Conservation (phyloP, 2,888 invertebrate genomes). For the Rosalia funebris region DNA sequence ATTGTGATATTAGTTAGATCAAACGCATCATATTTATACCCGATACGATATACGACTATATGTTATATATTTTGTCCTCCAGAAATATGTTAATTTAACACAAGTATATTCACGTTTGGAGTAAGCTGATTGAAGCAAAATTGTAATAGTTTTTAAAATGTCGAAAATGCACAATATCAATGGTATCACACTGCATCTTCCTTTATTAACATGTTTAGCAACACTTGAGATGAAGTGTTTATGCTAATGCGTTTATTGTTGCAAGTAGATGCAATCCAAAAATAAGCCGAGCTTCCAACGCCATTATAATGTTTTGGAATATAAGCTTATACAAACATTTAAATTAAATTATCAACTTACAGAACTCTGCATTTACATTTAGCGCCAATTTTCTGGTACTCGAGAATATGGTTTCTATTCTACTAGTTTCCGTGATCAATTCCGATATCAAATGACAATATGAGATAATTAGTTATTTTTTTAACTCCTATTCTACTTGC, state of each 20-base stretch:
- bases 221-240: slow-evolving; percentile 6
- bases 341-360: slow-evolving; percentile 47
- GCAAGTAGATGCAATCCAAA: slow-evolving; percentile 25
- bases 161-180: no score
- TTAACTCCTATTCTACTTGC: no score
- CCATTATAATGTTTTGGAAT: slow-evolving; percentile 39
- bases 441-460: slow-evolving; percentile 25
- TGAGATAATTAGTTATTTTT: no score
- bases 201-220: background rate
- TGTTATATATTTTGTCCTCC: no score
- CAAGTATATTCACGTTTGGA: no score
- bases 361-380: slow-evolving; percentile 44
- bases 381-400: slow-evolving; percentile 42
- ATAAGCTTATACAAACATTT: slow-evolving; percentile 44
- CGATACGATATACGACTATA: no score
- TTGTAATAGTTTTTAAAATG: no score
- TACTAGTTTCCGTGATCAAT: slow-evolving; percentile 32
- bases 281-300: slow-evolving; percentile 31
- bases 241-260: slow-evolving; percentile 11
- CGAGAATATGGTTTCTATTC: slow-evolving; percentile 34
- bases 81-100: no score
- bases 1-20: no score
- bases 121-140: no score
- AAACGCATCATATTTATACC: no score
- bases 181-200: no score